Evolutionary conservation across 2,797 vertebrate species (phyloP), one percentile per base, ranked within the genome.

Genomic region (Neopelma chrysocephalum): DNA sequence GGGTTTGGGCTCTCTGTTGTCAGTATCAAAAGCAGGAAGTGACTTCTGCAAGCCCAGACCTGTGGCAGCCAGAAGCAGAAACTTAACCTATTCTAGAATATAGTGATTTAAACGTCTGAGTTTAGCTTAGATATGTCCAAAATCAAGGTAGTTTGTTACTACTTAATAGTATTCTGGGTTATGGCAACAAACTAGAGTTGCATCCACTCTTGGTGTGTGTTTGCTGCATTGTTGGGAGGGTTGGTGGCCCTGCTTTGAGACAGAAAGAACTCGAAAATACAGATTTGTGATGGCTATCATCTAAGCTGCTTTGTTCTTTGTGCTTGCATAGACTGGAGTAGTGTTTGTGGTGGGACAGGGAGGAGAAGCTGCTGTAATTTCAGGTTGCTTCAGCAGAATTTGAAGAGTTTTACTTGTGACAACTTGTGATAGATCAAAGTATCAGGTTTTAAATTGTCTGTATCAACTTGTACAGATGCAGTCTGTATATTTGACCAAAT

Each of bases 401-500:
- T 50, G 38, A 45, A 4, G 31, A 40, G 42, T 80, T 70, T 53
- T 68, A 26, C 25, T 75, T 70, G 9, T 69, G 45, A 32, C 15
- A 32, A 0, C 14, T 70, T 9, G 40, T 71, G 53, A n/a, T 62
- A 50, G 21, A 50, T 82, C 11, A 5, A 48, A 82, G 31, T 66
- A 31, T 72, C 43, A 48, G 17, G 7, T 89, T 89, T 79, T 58
- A 70, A 42, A 36, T 62, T n/a, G 26, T 78, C 17, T 51, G 0
- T 66, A 27, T 64, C 19, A 83, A 2, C 25, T 70, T 83, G 15
- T 68, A 36, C 25, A 75, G 53, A 29, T 83, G 34, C 21, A 40
- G 0, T 70, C 3, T 58, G 0, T 26, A 11, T 58, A 71, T 85
- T 65, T 62, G 26, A 54, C 27, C 6, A 43, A 4, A 3, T 82